phyloP scores from a whole-genome alignment of 2,888 invertebrate species.

The Lapara coniferarum region DNA sequence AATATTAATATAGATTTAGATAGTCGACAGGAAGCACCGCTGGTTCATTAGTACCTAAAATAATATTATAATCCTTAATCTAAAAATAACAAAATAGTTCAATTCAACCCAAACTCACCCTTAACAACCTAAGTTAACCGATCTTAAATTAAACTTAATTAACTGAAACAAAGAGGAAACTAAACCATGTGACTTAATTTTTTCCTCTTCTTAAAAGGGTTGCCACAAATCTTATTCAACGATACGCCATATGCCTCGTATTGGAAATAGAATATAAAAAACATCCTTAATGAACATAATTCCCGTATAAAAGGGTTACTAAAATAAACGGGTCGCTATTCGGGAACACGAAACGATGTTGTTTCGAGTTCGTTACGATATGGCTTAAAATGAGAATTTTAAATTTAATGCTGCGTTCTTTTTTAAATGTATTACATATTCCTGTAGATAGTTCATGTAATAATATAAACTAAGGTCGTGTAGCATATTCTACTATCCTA shows the following conservation, averaged over 20 bases:
- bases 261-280: slow-evolving; percentile 77
- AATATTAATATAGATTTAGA: too few relatives aligned
- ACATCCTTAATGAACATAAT: slow-evolving; percentile 78
- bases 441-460: too few relatives aligned
- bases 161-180: slow-evolving; percentile 41
- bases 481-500: too few relatives aligned
- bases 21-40: neutral
- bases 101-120: neutral
- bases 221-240: slow-evolving; percentile 49
- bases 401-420: too few relatives aligned
- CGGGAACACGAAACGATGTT: slow-evolving; percentile 37
- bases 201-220: slow-evolving; percentile 56
- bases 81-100: neutral
- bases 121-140: neutral
- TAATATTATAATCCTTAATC: neutral
- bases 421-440: too few relatives aligned
- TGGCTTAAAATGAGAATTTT: neutral
- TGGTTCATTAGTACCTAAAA: neutral
- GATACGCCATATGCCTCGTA: slow-evolving; percentile 60
- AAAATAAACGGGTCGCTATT: slow-evolving; percentile 71
- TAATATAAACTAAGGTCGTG: too few relatives aligned
- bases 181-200: slow-evolving; percentile 43
- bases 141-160: slow-evolving; percentile 30
- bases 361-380: slow-evolving; percentile 5
- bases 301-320: slow-evolving; percentile 80